Conservation (phyloP, 2,113 vertebrate species). For the Tichodroma muraria region DNA sequence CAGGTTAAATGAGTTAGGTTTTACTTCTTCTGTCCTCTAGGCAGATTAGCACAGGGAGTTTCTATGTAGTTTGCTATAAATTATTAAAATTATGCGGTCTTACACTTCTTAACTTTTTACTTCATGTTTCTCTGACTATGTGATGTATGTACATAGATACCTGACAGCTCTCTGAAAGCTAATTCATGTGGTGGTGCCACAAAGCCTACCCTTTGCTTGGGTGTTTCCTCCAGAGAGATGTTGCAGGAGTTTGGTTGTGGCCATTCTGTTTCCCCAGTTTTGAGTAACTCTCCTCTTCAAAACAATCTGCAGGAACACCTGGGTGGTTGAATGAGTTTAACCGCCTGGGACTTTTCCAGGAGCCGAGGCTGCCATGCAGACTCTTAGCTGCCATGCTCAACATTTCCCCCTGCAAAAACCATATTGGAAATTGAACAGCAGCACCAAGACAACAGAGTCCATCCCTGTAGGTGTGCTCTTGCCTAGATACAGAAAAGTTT, state of each 20-base stretch:
- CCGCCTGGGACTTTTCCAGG: neutral
- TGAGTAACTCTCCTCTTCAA: neutral
- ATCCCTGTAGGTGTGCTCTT: neutral
- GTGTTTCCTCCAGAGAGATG: neutral
- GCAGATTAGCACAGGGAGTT: neutral
- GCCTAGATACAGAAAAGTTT: neutral
- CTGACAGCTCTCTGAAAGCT: neutral
- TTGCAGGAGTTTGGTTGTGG: neutral
- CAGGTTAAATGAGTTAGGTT: neutral
- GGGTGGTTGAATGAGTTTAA: neutral
- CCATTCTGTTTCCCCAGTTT: neutral
- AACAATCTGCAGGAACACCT: neutral
- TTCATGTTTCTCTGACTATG: neutral
- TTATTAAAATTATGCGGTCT: neutral
- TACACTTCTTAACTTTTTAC: neutral
- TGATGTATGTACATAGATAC: neutral
- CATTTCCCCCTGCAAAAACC: neutral
- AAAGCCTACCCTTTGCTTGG: neutral
- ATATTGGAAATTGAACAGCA: fast-evolving
- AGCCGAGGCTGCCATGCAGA: neutral
- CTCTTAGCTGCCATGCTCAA: neutral
- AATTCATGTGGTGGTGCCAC: neutral
- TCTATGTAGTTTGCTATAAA: neutral
- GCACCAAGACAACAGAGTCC: neutral
- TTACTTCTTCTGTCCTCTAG: neutral